These are phyloP conservation scores for Brachionus plicatilis DNA, from an alignment of 1,140 invertebrate genomes.

Conservation along the genomic window DNA sequence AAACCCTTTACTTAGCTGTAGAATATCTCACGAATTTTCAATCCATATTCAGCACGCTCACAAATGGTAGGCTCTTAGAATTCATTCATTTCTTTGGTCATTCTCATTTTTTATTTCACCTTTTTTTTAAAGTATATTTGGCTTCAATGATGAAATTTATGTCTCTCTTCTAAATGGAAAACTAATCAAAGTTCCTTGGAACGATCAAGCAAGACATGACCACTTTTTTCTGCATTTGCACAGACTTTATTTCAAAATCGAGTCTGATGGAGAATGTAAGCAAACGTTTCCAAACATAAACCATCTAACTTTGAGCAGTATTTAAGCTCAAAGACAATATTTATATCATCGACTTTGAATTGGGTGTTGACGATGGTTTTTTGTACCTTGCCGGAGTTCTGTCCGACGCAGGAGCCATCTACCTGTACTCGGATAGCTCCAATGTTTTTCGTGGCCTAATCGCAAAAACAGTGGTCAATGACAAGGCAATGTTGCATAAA, in stretches of 20 bases:
- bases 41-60: constrained; percentile 34
- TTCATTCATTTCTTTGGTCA: neutral
- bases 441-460: constrained; percentile 34
- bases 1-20: constrained; percentile 21
- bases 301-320: neutral
- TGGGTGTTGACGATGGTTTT: constrained; percentile 16
- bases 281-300: neutral
- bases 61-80: neutral
- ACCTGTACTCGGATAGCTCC: neutral
- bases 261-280: constrained; percentile 31
- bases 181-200: constrained; percentile 30
- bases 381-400: constrained; percentile 19
- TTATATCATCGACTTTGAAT: neutral
- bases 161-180: constrained; percentile 22
- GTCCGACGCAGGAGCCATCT: constrained; percentile 11
- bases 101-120: neutral
- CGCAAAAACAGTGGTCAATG: constrained; percentile 1
- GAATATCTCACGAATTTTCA: constrained; percentile 29
- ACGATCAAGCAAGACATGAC: constrained; percentile 26
- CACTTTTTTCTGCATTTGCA: constrained; percentile 34
- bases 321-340: constrained; percentile 36
- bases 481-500: neutral
- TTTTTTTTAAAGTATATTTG: neutral
- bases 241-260: constrained; percentile 27
- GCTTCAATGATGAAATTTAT: constrained; percentile 30